Evolutionary conservation across 37 sponge, comb jelly and placozoan genomes (phyloP).

Genomic region (Diacarnus erythraeanus): DNA sequence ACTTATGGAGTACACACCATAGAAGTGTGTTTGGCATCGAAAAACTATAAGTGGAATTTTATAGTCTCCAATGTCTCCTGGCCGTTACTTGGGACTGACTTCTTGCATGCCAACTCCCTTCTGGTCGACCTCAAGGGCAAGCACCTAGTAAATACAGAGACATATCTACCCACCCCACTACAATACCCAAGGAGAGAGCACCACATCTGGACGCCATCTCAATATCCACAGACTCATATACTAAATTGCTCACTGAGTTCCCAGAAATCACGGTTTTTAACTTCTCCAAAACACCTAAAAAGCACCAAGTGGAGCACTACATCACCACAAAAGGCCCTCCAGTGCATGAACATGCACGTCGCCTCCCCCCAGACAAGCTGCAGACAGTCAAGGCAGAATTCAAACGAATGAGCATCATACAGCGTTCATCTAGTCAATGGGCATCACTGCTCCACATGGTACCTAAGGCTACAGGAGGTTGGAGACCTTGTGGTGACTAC

Average conservation of each 20-base stretch:
- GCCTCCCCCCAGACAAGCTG: conserved; percentile 32
- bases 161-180: neutral
- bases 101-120: conserved; percentile 11
- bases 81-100: conserved; percentile 28
- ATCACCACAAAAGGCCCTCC: conserved; percentile 46
- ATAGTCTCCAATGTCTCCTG: conserved; percentile 40
- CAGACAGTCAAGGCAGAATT: conserved; percentile 27
- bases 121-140: conserved; percentile 2
- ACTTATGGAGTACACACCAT: conserved; percentile 6
- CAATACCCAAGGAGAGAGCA: neutral
- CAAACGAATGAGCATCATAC: conserved; percentile 41
- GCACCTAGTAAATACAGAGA: neutral
- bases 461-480: conserved; percentile 47
- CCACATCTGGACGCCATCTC: neutral
- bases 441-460: conserved; percentile 58
- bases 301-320: conserved; percentile 35
- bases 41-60: conserved; percentile 19
- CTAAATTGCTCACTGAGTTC: conserved; percentile 10
- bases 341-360: conserved; percentile 13
- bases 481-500: conserved; percentile 72
- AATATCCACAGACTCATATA: neutral
- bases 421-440: conserved; percentile 44
- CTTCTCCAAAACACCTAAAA: conserved; percentile 1
- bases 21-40: neutral
- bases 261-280: conserved; percentile 17